Percentiles rank a stretch among this genome's conserved stretches.
phyloP scores from a whole-genome alignment of 2,888 invertebrate genomes.

The Notocelia uddmanniana region DNA sequence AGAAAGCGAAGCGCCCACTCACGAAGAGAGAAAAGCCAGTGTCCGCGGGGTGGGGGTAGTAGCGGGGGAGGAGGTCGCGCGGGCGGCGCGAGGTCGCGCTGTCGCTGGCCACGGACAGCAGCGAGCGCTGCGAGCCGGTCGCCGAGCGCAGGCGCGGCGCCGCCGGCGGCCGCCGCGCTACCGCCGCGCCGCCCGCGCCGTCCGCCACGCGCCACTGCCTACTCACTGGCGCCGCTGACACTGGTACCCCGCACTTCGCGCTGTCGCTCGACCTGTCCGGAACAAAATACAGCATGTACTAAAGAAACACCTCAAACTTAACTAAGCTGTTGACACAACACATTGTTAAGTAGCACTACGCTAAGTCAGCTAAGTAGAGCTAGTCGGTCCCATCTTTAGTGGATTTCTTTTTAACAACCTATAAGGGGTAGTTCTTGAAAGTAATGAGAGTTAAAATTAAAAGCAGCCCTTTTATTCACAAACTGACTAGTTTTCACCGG shows the following conservation, averaged over 20 bases:
- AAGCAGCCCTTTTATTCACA: too few relatives aligned
- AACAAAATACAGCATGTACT: slow-evolving; percentile 38
- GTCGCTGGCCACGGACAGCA: slow-evolving; percentile 83
- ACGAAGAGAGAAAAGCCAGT: slow-evolving; percentile 83
- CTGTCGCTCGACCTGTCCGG: slow-evolving; percentile 88
- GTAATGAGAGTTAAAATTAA: too few relatives aligned
- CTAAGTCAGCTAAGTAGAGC: too few relatives aligned
- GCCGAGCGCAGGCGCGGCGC: slow-evolving; percentile 62
- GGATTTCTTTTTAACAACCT: too few relatives aligned
- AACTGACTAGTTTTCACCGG: too few relatives aligned
- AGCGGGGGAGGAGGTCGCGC: slow-evolving; percentile 73
- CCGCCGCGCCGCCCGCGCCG: slow-evolving; percentile 58
- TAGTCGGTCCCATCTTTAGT: too few relatives aligned
- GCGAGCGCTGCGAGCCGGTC: slow-evolving; percentile 80
- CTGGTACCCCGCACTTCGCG: slow-evolving; percentile 86
- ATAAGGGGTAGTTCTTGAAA: too few relatives aligned
- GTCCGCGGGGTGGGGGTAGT: slow-evolving; percentile 75
- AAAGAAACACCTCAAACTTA: too few relatives aligned
- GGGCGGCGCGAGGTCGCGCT: slow-evolving; percentile 79
- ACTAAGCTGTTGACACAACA: too few relatives aligned
- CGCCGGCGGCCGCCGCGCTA: slow-evolving; percentile 67
- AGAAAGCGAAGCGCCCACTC: slow-evolving; percentile 85
- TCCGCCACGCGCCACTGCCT: slow-evolving; percentile 76
- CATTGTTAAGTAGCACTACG: too few relatives aligned
- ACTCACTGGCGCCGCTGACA: slow-evolving; percentile 85